Base-by-base conservation (phyloP, 2,888 invertebrate species). In the Sphaeridia pumilis region DNA sequence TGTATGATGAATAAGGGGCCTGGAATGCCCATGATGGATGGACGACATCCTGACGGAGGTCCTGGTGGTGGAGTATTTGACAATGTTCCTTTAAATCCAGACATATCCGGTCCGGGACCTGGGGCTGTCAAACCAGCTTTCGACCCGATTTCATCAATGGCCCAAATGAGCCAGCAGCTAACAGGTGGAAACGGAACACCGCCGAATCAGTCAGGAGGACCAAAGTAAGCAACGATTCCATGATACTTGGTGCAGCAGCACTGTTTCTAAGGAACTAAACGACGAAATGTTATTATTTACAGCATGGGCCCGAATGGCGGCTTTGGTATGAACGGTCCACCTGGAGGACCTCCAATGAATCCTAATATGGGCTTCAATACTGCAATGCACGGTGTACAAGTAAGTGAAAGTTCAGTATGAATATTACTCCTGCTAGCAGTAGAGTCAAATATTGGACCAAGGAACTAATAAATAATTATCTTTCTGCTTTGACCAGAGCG, bases 91-190 rank as follows among this genome's bases (percentile, higher is more conserved):
- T 64, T 72, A 10, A 70, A 70, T 63, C 70, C 69, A 25, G 65
- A 67, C 61, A 34, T 66, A 58, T 58, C 61, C 59, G 64, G 73
- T 68, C 64, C 62, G 27, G 63, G 63, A 7, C 62, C 64, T n/a
- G 52, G 58, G 24, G 58, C 63, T 52, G 58, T 60, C 35, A 72
- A 72, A 61, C 67, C 73, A 52, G 72, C 78, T 67, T 92, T 92
- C 71, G 92, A 92, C 75, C 92, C 92, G 1, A 92, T 92, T 66
- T 87, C 89, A 48, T 92, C 90, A 7, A 76, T 92, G 67, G 89
- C 90, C 51, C 90, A 92, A 72, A 92, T 92, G 92, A 88, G 88
- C 58, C 90, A 92, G 68, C 88, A 89, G 69, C 73, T 92, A 60
- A 87, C 89, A 14, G 87, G 83, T 67, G 83, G 84, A 69, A 78